These are phyloP conservation scores for Chiroxiphia lanceolata DNA, from an alignment of 2,797 vertebrate genomes.

Conservation along the genomic window DNA sequence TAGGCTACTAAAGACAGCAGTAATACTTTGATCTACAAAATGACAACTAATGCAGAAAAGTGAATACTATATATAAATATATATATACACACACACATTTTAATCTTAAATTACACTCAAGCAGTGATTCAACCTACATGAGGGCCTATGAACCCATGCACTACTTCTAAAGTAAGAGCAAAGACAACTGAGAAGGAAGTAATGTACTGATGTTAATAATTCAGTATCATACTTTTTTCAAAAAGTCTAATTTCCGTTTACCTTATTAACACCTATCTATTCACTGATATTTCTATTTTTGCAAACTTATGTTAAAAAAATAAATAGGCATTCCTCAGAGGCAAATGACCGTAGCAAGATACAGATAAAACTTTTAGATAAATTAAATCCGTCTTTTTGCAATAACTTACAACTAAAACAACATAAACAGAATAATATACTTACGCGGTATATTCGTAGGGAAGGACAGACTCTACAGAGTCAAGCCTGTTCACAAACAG, in stretches of 20 bases:
- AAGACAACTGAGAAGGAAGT: neutral
- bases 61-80: neutral
- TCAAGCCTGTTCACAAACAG: slow-evolving; percentile 94
- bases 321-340: neutral
- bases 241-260: neutral
- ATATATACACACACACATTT: neutral
- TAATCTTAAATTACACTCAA: neutral
- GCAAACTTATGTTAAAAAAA: neutral
- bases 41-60: neutral
- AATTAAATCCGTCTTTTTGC: neutral
- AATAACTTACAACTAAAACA: neutral
- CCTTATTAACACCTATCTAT: neutral
- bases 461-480: slow-evolving; percentile 94
- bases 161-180: neutral
- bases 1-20: neutral
- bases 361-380: neutral
- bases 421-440: slow-evolving; percentile 58
- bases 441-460: slow-evolving; percentile 94
- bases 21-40: neutral
- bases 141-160: neutral
- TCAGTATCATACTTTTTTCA: neutral
- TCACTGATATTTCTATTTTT: neutral
- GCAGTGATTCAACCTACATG: neutral
- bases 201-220: neutral
- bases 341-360: neutral